Evolutionary conservation across 2,113 vertebrate genomes (phyloP).

Genomic region (Prochilodus magdalenae): DNA sequence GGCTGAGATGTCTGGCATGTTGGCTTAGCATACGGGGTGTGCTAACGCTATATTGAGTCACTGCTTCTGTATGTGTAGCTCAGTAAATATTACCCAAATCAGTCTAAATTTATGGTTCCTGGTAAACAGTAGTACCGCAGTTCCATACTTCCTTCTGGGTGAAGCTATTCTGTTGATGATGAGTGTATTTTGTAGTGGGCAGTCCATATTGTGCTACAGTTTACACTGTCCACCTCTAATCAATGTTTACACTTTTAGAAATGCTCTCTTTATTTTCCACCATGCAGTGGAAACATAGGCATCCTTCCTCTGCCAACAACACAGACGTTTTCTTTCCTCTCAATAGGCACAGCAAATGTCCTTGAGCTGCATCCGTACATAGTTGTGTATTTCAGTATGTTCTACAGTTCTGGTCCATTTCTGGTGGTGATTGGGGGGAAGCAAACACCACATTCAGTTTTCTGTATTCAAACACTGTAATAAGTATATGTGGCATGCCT

Average conservation of each 20-base stretch:
- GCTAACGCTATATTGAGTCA: too few relatives aligned
- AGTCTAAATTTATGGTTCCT: too few relatives aligned
- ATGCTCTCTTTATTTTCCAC: neutral
- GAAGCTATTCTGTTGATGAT: too few relatives aligned
- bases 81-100: too few relatives aligned
- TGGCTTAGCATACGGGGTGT: too few relatives aligned
- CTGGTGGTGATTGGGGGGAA: neutral
- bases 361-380: slow-evolving; percentile 17
- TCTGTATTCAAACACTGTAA: slow-evolving; percentile 50
- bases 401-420: slow-evolving; percentile 16
- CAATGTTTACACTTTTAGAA: neutral
- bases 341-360: slow-evolving; percentile 7
- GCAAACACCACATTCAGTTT: slow-evolving; percentile 2
- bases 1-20: too few relatives aligned
- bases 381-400: neutral
- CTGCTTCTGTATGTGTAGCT: too few relatives aligned
- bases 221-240: too few relatives aligned
- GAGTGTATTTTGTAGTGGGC: too few relatives aligned
- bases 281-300: neutral
- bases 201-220: too few relatives aligned
- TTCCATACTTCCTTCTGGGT: too few relatives aligned
- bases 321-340: neutral
- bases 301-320: neutral
- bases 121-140: too few relatives aligned
- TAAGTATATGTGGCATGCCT: slow-evolving; percentile 57